Conservation (phyloP, 2,797 vertebrate genomes). For the Acrossocheilus wenchowensis region DNA sequence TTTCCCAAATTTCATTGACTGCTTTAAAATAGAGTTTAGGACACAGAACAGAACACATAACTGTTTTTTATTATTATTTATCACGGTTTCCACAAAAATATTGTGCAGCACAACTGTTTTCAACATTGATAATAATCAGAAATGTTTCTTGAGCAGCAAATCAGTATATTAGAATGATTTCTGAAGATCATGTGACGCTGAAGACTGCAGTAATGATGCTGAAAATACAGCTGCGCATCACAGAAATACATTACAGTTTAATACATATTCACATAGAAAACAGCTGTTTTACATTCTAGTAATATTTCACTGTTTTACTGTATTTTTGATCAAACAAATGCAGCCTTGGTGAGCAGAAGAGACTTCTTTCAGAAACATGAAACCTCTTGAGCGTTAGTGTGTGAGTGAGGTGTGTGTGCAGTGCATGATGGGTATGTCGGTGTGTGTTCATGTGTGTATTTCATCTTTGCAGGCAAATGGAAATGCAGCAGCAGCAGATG, state of each 20-base stretch:
- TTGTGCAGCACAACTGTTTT: too few relatives aligned
- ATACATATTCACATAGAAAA: background rate
- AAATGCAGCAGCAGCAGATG: conserved; percentile 93
- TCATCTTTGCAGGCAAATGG: conserved; percentile 89
- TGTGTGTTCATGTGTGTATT: conserved; percentile 39
- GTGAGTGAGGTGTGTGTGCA: background rate
- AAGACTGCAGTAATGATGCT: background rate
- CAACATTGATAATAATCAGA: too few relatives aligned
- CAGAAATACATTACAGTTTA: background rate
- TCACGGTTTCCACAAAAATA: too few relatives aligned
- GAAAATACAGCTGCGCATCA: background rate
- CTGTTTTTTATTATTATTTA: too few relatives aligned
- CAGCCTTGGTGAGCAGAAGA: background rate
- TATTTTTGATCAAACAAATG: background rate
- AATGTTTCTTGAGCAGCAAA: background rate
- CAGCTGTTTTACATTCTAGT: accelerated
- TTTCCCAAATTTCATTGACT: too few relatives aligned
- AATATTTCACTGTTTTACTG: background rate
- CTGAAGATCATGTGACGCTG: background rate
- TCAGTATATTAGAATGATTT: background rate
- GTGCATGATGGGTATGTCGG: conserved; percentile 18
- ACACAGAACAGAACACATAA: too few relatives aligned
- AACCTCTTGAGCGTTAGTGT: background rate
- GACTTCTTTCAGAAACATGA: background rate
- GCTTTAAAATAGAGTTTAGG: too few relatives aligned